These are phyloP conservation scores for Ctenicera cuprea DNA, from an alignment of 2,888 invertebrate species.

Conservation along the genomic window DNA sequence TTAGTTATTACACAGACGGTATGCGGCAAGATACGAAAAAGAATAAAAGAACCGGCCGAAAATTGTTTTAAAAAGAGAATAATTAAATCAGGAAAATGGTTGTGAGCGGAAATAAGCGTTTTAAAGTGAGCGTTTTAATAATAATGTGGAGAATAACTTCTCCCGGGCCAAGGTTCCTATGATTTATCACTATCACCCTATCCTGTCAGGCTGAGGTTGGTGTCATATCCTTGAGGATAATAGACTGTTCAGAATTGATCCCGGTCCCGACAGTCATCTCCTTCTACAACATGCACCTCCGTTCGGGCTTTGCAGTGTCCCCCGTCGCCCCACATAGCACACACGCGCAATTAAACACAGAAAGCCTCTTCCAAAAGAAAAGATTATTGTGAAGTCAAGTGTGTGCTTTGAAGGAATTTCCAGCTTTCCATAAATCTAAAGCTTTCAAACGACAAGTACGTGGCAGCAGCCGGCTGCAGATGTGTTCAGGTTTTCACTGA, in stretches of 20 bases:
- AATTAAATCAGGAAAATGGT: constrained; percentile 8
- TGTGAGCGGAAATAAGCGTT: constrained; percentile 1
- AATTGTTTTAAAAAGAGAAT: neutral
- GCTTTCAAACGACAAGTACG: constrained; percentile 39
- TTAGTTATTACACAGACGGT: neutral
- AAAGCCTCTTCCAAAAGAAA: constrained; percentile 46
- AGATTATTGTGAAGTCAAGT: constrained; percentile 37
- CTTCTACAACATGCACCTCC: constrained; percentile 54
- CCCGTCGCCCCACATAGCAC: constrained; percentile 32
- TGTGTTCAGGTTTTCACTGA: constrained; percentile 40
- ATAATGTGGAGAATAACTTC: constrained; percentile 20
- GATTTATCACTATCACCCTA: constrained; percentile 57
- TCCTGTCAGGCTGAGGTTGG: constrained; percentile 60
- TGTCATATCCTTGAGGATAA: constrained; percentile 62
- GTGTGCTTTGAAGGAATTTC: constrained; percentile 42
- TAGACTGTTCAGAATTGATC: constrained; percentile 60
- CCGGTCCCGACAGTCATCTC: constrained; percentile 53
- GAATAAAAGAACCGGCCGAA: neutral
- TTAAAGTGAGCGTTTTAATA: constrained; percentile 26
- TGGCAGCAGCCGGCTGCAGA: constrained; percentile 37
- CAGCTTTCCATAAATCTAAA: constrained; percentile 42
- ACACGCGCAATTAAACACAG: constrained; percentile 49
- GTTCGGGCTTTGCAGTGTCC: constrained; percentile 35
- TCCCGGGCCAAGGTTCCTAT: constrained; percentile 42
- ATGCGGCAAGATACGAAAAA: neutral